A percentile compares a stretch with the other conserved stretches of the same genome.
Conservation (phyloP, 2,113 vertebrate species). For the Poeciliopsis turrubarensis region DNA sequence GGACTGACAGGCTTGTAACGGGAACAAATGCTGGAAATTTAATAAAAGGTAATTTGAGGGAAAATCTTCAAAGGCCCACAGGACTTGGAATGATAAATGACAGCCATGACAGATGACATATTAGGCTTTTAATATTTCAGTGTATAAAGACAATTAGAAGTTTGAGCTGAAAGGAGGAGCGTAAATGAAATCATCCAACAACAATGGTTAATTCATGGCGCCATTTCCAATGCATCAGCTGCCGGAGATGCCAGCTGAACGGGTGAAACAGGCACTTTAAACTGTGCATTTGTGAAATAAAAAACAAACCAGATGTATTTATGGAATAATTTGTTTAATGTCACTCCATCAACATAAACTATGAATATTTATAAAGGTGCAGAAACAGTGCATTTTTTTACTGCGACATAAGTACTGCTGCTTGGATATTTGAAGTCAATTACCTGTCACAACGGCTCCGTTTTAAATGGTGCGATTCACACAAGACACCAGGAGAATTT, state of each 20-base stretch:
- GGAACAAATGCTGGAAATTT: slow-evolving; percentile 65
- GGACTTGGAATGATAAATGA: slow-evolving; percentile 72
- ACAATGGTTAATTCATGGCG: slow-evolving; percentile 73
- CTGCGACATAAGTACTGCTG: slow-evolving; percentile 57
- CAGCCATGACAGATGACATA: slow-evolving; percentile 70
- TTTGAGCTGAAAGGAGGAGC: slow-evolving; percentile 57
- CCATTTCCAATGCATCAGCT: slow-evolving; percentile 54
- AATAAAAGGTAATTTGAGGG: slow-evolving; percentile 65
- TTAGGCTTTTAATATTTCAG: slow-evolving; percentile 79
- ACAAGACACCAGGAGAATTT: slow-evolving; percentile 58
- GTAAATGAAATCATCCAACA: slow-evolving; percentile 65
- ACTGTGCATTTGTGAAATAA: not conserved
- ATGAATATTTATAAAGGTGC: slow-evolving; percentile 73
- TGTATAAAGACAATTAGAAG: slow-evolving; percentile 69
- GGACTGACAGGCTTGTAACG: slow-evolving; percentile 54
- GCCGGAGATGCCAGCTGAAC: slow-evolving; percentile 37
- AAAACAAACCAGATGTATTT: slow-evolving; percentile 22
- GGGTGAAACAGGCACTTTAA: not conserved
- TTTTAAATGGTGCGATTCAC: slow-evolving; percentile 75
- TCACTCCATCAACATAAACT: slow-evolving; percentile 49
- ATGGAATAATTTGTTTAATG: slow-evolving; percentile 45
- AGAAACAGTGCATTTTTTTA: slow-evolving; percentile 71
- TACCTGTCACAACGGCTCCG: slow-evolving; percentile 72
- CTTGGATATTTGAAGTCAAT: slow-evolving; percentile 66
- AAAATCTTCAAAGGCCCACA: slow-evolving; percentile 53